Percentiles rank a stretch among this genome's conserved stretches.
phyloP scores from a whole-genome alignment of 1,140 invertebrate species.

The Megalonaias nervosa region DNA sequence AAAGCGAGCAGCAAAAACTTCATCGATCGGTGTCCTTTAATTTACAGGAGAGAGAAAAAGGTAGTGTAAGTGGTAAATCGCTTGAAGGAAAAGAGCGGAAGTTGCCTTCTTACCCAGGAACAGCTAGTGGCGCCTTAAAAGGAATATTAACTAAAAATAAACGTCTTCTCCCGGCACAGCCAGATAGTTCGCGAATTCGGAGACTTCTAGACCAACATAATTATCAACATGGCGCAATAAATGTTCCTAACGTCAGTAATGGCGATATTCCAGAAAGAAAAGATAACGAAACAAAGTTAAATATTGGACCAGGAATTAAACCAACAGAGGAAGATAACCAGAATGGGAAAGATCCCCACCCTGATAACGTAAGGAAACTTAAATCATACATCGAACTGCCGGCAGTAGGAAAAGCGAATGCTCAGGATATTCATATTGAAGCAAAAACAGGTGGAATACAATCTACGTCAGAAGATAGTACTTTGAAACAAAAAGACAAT shows the following conservation, averaged over 20 bases:
- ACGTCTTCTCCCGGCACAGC: constrained; percentile 29
- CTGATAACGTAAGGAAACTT: not conserved
- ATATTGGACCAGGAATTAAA: constrained; percentile 1
- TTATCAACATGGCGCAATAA: not conserved
- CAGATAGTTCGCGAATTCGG: constrained; percentile 15
- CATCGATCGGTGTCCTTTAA: too few species aligned
- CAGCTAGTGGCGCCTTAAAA: constrained; percentile 9
- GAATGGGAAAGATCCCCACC: not conserved
- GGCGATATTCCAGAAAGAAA: not conserved
- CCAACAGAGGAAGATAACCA: constrained; percentile 6
- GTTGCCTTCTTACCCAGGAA: too few species aligned
- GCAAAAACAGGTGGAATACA: constrained; percentile 4
- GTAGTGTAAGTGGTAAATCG: too few species aligned
- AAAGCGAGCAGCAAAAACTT: too few species aligned
- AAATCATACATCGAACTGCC: constrained; percentile 18
- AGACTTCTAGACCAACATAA: constrained; percentile 3
- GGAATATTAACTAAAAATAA: constrained; percentile 31
- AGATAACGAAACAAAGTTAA: not conserved
- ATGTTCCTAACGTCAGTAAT: not conserved
- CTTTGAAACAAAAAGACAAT: constrained; percentile 9
- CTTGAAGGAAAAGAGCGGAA: too few species aligned
- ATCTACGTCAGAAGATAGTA: not conserved
- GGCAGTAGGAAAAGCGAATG: constrained; percentile 21
- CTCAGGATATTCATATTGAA: constrained; percentile 10
- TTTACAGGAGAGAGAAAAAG: too few species aligned